phyloP scores from a whole-genome alignment of 2,888 invertebrate genomes.

The Apodemia mormo region DNA sequence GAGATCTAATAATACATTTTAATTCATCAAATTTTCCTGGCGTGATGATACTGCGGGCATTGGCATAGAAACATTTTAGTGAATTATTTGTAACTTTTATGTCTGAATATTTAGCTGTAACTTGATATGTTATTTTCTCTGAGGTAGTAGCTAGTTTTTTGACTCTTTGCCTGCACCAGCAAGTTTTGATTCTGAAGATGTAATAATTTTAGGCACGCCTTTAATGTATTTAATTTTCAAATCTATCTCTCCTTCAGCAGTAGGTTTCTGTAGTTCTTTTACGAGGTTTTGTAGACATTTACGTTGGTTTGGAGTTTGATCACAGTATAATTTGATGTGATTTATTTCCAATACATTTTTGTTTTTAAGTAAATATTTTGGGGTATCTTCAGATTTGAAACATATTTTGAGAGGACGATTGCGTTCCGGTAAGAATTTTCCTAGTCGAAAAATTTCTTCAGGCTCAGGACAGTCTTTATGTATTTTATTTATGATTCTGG shows the following conservation, averaged over 20 bases:
- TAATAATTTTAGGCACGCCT: no score
- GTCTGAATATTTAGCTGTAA: no score
- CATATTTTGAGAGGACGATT: no score
- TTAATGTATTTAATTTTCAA: no score
- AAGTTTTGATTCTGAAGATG: slow-evolving; percentile 14
- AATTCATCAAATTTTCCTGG: slow-evolving; percentile 25
- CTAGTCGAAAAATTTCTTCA: no score
- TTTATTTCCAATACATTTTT: no score
- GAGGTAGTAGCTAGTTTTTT: slow-evolving; percentile 17
- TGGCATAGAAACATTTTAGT: slow-evolving; percentile 24
- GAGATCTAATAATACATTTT: slow-evolving; percentile 21
- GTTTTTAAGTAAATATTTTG: no score
- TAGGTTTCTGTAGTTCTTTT: slow-evolving; percentile 26
- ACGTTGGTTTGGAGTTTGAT: slow-evolving; percentile 34
- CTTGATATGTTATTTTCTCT: slow-evolving; percentile 26
- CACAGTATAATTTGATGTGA: slow-evolving; percentile 20
- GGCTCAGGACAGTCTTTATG: no score
- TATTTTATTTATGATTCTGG: no score
- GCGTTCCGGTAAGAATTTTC: no score
- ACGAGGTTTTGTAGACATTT: slow-evolving; percentile 27
- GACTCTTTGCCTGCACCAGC: slow-evolving; percentile 22
- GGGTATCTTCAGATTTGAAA: no score
- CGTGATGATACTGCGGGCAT: slow-evolving; percentile 23
- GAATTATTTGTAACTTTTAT: slow-evolving; percentile 26
- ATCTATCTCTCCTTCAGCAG: slow-evolving; percentile 28